Percentiles rank a stretch among this genome's conserved stretches.
Evolutionary conservation across 2,888 invertebrate genomes (phyloP).

Genomic region (Vannuccia rotundouncinata): DNA sequence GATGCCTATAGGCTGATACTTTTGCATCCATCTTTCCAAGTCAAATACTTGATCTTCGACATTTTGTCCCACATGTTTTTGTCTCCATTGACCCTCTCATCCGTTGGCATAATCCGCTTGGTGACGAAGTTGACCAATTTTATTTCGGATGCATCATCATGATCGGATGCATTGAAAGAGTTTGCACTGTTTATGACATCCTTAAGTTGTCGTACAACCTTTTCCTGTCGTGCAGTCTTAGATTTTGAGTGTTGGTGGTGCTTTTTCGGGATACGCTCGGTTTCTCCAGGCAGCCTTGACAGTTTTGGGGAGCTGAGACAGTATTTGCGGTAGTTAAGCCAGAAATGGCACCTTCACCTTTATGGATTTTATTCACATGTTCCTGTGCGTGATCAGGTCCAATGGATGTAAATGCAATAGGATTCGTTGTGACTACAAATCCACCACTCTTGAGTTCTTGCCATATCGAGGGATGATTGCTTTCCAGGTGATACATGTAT

Average conservation of each 20-base stretch:
- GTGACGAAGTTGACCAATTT: conserved; percentile 15
- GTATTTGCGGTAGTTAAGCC: conserved; percentile 34
- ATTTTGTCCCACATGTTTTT: too few relatives aligned
- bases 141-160: background rate
- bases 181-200: conserved; percentile 7
- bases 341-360: conserved; percentile 38
- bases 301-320: too few relatives aligned
- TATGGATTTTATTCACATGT: conserved; percentile 36
- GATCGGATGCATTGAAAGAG: background rate
- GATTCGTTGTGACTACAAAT: conserved; percentile 4
- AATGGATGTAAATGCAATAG: conserved; percentile 17
- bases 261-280: background rate
- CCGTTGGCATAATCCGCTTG: background rate
- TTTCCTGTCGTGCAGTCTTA: conserved; percentile 17
- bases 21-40: too few relatives aligned
- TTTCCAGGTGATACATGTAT: too few relatives aligned
- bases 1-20: too few relatives aligned
- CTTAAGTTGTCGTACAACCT: background rate
- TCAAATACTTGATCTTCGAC: too few relatives aligned
- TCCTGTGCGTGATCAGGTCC: conserved; percentile 38
- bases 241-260: conserved; percentile 11
- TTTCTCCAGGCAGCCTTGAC: too few relatives aligned
- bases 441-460: too few relatives aligned
- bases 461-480: too few relatives aligned
- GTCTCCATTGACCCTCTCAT: too few relatives aligned